A percentile compares a stretch with the other conserved stretches of the same genome.
These are phyloP conservation scores for Thereva unica DNA, from an alignment of 2,888 invertebrate species.

Conservation along the genomic window DNA sequence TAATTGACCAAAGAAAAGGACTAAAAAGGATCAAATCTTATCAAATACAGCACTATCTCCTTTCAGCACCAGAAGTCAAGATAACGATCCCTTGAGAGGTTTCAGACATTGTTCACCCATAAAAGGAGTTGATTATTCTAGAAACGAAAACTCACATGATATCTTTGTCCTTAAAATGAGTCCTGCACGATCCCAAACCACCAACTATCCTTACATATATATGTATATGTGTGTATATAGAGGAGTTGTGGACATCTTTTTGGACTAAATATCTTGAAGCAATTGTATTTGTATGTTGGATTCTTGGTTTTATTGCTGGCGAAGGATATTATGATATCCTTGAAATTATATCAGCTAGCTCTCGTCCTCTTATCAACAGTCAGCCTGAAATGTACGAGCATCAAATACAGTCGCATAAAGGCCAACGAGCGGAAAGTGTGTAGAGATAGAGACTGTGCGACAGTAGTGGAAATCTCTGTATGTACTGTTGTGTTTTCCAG, in stretches of 20 bases:
- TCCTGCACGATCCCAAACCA: no score
- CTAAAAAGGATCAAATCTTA: constrained; percentile 10
- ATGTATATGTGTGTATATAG: no score
- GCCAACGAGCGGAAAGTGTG: no score
- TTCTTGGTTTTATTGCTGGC: neutral
- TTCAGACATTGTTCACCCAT: constrained; percentile 2
- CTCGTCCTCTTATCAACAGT: neutral
- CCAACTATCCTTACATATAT: no score
- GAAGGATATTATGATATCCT: constrained; percentile 10
- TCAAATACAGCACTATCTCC: constrained; percentile 13
- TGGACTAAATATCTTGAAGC: neutral
- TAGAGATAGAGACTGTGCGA: no score
- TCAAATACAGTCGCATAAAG: no score
- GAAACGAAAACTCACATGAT: constrained; percentile 12
- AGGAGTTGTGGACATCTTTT: neutral
- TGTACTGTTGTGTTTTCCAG: no score
- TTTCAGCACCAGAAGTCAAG: neutral
- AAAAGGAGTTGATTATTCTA: constrained; percentile 8
- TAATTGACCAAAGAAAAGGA: constrained; percentile 9
- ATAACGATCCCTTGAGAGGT: neutral
- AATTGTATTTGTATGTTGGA: neutral
- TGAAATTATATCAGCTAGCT: constrained; percentile 3
- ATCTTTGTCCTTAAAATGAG: neutral
- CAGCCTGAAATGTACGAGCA: no score
- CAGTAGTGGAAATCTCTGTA: no score